A percentile compares a stretch with the other conserved stretches of the same genome.
phyloP scores from a whole-genome alignment of 2,888 invertebrate genomes.

The Megastigmus dorsalis region DNA sequence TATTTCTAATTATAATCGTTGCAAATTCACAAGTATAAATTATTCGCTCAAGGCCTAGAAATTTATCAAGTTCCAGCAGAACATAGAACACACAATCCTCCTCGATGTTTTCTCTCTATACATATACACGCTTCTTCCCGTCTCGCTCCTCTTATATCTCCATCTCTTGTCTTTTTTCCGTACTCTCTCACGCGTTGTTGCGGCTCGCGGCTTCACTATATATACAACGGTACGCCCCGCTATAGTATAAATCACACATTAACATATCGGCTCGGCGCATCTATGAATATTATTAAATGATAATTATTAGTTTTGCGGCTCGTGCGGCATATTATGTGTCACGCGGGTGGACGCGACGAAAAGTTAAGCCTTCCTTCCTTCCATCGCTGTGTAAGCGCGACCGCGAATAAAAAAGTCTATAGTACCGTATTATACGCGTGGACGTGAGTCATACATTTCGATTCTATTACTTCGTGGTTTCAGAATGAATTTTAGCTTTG shows the following conservation, averaged over 20 bases:
- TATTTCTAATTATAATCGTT: background rate
- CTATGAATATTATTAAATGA: conserved; percentile 64
- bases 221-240: conserved; percentile 58
- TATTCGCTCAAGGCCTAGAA: conserved; percentile 34
- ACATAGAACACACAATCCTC: conserved; percentile 12
- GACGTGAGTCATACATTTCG: too few relatives aligned
- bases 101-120: background rate
- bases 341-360: conserved; percentile 48
- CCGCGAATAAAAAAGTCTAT: too few relatives aligned
- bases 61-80: background rate
- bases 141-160: background rate
- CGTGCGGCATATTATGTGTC: conserved; percentile 27
- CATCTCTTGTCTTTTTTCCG: background rate
- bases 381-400: background rate
- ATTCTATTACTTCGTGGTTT: background rate
- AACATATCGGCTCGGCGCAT: conserved; percentile 61
- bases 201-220: too few relatives aligned
- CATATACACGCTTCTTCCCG: background rate
- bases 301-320: conserved; percentile 59
- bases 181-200: background rate
- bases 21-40: conserved; percentile 9
- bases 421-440: too few relatives aligned
- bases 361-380: background rate
- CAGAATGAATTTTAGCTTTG: background rate
- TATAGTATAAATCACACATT: conserved; percentile 61